These are phyloP conservation scores for Drosophila setosimentum DNA, from an alignment of 2,888 invertebrate genomes.

Conservation along the genomic window DNA sequence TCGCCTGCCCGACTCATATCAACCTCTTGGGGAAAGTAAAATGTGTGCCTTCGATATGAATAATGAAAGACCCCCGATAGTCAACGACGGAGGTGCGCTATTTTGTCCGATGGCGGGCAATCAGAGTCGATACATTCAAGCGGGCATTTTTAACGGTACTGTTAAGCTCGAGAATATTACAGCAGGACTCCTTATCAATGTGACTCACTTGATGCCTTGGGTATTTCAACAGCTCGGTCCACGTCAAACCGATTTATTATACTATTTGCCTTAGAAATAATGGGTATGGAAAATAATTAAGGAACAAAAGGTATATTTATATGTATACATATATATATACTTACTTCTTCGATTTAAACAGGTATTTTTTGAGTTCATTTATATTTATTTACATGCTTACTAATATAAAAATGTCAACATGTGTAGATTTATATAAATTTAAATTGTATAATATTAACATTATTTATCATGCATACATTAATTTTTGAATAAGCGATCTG, in stretches of 20 bases:
- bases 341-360: not conserved
- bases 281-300: not conserved
- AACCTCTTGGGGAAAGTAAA: not conserved
- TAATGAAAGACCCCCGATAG: fast-evolving
- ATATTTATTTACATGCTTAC: not conserved
- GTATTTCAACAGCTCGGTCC: conserved; percentile 28
- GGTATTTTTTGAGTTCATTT: too few relatives aligned
- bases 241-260: conserved; percentile 8
- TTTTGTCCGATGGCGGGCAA: conserved; percentile 26
- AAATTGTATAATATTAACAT: too few relatives aligned
- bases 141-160: conserved; percentile 21
- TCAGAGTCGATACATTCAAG: conserved; percentile 25
- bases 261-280: conserved; percentile 21
- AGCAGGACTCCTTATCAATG: conserved; percentile 32
- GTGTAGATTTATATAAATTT: too few relatives aligned
- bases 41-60: conserved; percentile 20
- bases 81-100: conserved; percentile 30
- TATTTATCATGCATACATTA: too few relatives aligned
- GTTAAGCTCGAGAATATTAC: not conserved
- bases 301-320: not conserved
- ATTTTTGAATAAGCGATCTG: too few relatives aligned
- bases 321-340: too few relatives aligned
- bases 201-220: conserved; percentile 40
- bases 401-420: not conserved
- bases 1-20: conserved; percentile 10